Percentiles rank a stretch among this genome's conserved stretches.
These are phyloP conservation scores for Oryzaephilus surinamensis DNA, from an alignment of 1,140 invertebrate genomes.

Conservation along the genomic window DNA sequence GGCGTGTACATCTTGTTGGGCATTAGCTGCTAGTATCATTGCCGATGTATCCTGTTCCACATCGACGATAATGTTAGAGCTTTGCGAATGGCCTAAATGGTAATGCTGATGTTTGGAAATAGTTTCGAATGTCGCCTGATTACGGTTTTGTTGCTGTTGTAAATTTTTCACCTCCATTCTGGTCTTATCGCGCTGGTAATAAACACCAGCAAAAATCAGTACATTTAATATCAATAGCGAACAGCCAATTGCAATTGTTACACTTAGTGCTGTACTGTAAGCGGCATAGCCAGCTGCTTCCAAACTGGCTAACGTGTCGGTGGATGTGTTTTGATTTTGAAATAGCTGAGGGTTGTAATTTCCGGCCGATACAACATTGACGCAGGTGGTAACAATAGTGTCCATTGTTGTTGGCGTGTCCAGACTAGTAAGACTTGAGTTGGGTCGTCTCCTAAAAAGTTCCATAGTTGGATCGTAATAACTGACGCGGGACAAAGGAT, in stretches of 20 bases:
- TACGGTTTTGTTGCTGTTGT: constrained; percentile 55
- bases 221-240: constrained; percentile 76
- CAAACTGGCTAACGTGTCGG: constrained; percentile 60
- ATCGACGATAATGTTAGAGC: constrained; percentile 65
- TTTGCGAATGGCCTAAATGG: constrained; percentile 55
- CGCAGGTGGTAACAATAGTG: constrained; percentile 45
- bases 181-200: constrained; percentile 77
- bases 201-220: constrained; percentile 76
- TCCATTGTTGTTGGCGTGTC: constrained; percentile 47
- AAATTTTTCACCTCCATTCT: constrained; percentile 67
- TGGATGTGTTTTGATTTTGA: constrained; percentile 47
- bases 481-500: constrained; percentile 55
- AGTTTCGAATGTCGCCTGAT: constrained; percentile 59
- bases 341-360: constrained; percentile 44
- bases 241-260: constrained; percentile 83
- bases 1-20: constrained; percentile 32
- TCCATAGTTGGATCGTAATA: constrained; percentile 45
- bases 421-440: constrained; percentile 38
- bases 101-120: constrained; percentile 57
- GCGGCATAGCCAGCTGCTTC: constrained; percentile 69
- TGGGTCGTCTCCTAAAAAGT: constrained; percentile 43
- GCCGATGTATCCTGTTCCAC: constrained; percentile 62
- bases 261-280: constrained; percentile 71
- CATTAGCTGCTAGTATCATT: constrained; percentile 51
- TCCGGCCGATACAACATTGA: constrained; percentile 44